These are phyloP conservation scores for Tympanoctomys barrerae DNA, from an alignment of 2,797 vertebrate species.

Conservation along the genomic window DNA sequence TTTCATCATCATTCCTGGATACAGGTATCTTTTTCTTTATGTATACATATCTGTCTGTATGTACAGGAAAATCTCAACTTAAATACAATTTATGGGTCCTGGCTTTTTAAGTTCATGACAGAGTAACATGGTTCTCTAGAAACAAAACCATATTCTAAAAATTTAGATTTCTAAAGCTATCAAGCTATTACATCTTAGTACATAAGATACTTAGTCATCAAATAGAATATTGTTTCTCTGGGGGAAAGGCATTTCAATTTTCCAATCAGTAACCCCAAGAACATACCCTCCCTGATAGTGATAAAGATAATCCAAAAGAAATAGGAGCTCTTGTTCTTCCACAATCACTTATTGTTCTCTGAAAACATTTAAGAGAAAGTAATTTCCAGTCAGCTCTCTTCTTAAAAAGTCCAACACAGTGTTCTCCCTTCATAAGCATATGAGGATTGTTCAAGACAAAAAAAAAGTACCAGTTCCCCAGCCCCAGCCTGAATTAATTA, in stretches of 20 bases:
- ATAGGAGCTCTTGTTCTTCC: not conserved
- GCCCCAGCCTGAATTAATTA: not conserved
- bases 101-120: not conserved
- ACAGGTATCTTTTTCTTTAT: not conserved
- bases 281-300: not conserved
- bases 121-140: not conserved
- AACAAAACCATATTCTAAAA: conserved; percentile 23
- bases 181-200: not conserved
- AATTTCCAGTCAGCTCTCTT: not conserved
- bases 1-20: not conserved
- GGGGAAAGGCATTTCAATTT: not conserved
- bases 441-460: not conserved
- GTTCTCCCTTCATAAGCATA: not conserved
- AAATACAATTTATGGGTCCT: not conserved
- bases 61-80: not conserved
- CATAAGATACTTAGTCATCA: not conserved
- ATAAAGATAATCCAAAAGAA: not conserved
- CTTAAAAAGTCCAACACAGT: not conserved
- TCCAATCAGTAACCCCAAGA: not conserved
- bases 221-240: not conserved
- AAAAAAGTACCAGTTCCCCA: not conserved
- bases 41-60: not conserved
- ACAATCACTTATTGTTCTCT: not conserved
- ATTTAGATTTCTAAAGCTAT: not conserved
- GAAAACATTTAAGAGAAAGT: conserved; percentile 34